Conservation (phyloP, 2,888 invertebrate species). For the Athetis lepigone region DNA sequence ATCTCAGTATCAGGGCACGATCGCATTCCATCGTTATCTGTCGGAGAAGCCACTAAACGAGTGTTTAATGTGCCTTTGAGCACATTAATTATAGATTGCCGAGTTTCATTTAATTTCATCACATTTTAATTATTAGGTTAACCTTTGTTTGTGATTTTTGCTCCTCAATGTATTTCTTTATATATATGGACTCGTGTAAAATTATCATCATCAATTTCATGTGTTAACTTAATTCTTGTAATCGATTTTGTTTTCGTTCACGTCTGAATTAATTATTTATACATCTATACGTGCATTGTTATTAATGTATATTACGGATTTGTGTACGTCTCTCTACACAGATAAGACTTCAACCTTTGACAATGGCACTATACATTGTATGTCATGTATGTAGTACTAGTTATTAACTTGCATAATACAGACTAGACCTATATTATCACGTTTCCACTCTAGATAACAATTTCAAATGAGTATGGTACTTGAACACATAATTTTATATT, state of each 20-base stretch:
- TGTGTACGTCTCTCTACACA: conserved; percentile 30
- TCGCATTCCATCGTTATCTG: conserved; percentile 85
- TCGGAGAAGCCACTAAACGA: conserved; percentile 75
- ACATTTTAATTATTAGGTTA: conserved; percentile 73
- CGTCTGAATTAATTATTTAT: neutral
- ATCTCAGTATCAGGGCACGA: conserved; percentile 81
- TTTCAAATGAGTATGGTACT: conserved; percentile 51
- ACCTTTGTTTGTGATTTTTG: conserved; percentile 49
- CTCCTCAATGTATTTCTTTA: conserved; percentile 35
- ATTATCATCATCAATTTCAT: conserved; percentile 3
- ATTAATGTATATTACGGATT: conserved; percentile 10
- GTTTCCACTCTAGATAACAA: conserved; percentile 59
- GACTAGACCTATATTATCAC: conserved; percentile 60
- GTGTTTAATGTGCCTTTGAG: conserved; percentile 82
- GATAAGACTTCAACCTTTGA: conserved; percentile 62
- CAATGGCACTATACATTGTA: conserved; percentile 60
- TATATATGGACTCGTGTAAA: conserved; percentile 2
- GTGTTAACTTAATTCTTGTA: neutral
- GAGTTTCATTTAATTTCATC: conserved; percentile 78
- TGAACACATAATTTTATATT: conserved; percentile 58
- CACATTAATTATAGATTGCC: conserved; percentile 81
- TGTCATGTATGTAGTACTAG: conserved; percentile 52
- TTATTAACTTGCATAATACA: conserved; percentile 59
- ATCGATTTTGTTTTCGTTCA: conserved; percentile 8
- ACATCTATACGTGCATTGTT: neutral